Evolutionary conservation across 2,888 invertebrate species (phyloP).

Genomic region (Andrena flavipes): DNA sequence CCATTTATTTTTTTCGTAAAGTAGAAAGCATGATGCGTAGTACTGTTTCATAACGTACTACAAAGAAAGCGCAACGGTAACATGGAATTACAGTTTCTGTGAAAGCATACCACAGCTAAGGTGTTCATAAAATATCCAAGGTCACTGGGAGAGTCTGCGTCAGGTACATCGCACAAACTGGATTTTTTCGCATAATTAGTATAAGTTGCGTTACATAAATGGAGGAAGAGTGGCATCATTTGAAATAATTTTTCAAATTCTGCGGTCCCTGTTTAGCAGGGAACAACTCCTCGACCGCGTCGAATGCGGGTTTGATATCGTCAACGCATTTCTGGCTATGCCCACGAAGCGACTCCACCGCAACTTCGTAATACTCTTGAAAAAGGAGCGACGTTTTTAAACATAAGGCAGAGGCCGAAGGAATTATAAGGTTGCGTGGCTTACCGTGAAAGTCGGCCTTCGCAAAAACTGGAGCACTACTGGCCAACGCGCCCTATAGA

Average conservation of each 20-base stretch:
- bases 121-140: constrained; percentile 84
- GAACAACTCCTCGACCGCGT: constrained; percentile 80
- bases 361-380: constrained; percentile 87
- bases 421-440: neutral
- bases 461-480: constrained; percentile 87
- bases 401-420: neutral
- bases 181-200: constrained; percentile 25
- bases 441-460: constrained; percentile 87
- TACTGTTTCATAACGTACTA: neutral
- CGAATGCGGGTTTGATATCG: constrained; percentile 84
- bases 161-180: constrained; percentile 80
- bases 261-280: constrained; percentile 77
- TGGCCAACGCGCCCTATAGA: constrained; percentile 86
- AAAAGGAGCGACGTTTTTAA: neutral
- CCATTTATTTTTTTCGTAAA: too few relatives aligned
- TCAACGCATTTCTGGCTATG: constrained; percentile 84
- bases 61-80: neutral
- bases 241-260: constrained; percentile 84
- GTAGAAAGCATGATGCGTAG: too few relatives aligned
- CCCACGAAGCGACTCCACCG: constrained; percentile 85
- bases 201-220: neutral
- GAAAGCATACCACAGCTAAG: constrained; percentile 73
- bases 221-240: constrained; percentile 83
- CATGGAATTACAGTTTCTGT: neutral
- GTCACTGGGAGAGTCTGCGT: constrained; percentile 71